Evolutionary conservation across 2,888 invertebrate genomes (phyloP), one percentile per base, ranked within the genome.

Genomic region (Hyles lineata): DNA sequence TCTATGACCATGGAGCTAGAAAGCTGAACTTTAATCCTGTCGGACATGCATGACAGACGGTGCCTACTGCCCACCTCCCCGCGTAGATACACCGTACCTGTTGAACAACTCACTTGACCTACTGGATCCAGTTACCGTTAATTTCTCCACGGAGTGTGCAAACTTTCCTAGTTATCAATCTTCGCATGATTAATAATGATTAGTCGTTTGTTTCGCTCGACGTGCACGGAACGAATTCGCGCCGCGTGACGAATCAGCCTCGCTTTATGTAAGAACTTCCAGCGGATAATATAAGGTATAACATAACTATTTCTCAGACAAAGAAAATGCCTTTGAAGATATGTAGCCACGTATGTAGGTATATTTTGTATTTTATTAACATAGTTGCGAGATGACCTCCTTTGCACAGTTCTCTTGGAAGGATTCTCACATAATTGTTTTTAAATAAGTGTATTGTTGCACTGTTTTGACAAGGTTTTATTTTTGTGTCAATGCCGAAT

Each of bases 191-290:
- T 70, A 83, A 80, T 78, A 82, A 85, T 85, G 87, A 67, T 67
- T 82, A 79, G 79, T 77, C 79, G 80, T 80, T 85, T 81, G 82
- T 80, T 76, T 81, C 80, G 79, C 81, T 78, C 75, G 79, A 82
- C 84, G 83, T 83, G 85, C 78, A 84, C 85, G 89, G 79, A 88
- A 86, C 91, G 85, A 89, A 91, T 88, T 79, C 75, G 76, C 82
- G 79, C 81, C 78, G 85, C 85, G 85, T 87, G 85, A 83, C 90
- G 80, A 90, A 90, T 90, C 78, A 73, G 72, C 78, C 80, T 82
- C 80, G 83, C 85, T 85, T 86, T 86, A 84, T 79, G 82, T 79
- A 78, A 75, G 77, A 55, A 55, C 55, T 43, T 32, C 11, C 55
- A 19, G 59, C 55, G 25, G 17, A 55, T 52, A 35, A 63, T 70